Conservation (phyloP, 2,888 invertebrate species). For the Cephus runcator region DNA sequence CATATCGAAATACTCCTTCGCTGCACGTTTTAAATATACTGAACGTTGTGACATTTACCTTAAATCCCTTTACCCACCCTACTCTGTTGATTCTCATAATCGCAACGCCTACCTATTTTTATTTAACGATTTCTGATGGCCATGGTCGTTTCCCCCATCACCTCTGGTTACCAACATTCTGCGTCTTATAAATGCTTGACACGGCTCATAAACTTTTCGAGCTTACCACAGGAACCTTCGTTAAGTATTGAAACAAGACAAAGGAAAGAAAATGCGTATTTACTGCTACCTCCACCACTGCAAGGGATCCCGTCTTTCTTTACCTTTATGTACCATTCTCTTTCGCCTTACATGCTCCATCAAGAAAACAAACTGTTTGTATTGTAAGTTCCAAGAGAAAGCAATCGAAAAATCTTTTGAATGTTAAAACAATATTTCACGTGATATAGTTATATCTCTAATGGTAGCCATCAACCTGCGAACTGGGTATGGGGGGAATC, state of each 20-base stretch:
- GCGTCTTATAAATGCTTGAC: neutral
- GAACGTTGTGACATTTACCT: neutral
- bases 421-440: too few relatives aligned
- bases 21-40: neutral
- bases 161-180: neutral
- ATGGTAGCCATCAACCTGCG: neutral
- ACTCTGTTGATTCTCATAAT: neutral
- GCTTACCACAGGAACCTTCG: neutral
- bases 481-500: neutral
- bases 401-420: too few relatives aligned
- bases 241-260: neutral
- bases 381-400: too few relatives aligned
- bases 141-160: neutral
- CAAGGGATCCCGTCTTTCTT: neutral
- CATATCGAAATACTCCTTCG: neutral
- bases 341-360: too few relatives aligned
- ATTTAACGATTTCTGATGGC: neutral
- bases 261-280: neutral
- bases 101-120: neutral
- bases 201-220: neutral
- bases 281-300: neutral
- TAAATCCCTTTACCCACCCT: neutral
- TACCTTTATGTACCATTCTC: neutral
- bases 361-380: too few relatives aligned
- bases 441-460: neutral